Evolutionary conservation across 1,140 invertebrate genomes (phyloP), one percentile per base, ranked within the genome.

Genomic region (Papilio xuthus): DNA sequence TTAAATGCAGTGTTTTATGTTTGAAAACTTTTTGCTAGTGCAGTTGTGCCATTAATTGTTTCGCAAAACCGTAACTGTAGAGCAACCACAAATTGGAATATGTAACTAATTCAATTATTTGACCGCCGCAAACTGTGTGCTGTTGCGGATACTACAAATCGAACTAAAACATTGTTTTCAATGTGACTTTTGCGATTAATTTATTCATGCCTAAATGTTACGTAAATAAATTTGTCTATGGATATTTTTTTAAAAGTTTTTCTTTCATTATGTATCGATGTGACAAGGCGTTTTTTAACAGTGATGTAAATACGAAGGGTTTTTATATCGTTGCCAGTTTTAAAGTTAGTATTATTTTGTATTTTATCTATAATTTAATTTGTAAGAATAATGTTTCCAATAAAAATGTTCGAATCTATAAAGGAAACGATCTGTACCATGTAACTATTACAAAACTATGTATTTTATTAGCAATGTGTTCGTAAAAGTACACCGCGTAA

Each of bases 381-480:
- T 7, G 4, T 37, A 37, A 37, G 7, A 37, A 37, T n/a, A 32
- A 7, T 56, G 4, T 23, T 20, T 56, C 23, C 23, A 28, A 12
- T 28, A 32, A 60, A 63, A 63, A 28, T 63, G 23, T 28, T 63
- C 28, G 60, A 63, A 63, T 28, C 60, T 8, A 63, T 63, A 63
- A 63, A 63, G 26, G 60, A 63, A 63, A 63, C 23, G 60, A 26
- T 63, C 60, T 12, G 60, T 63, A 63, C 60, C 60, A 63, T 63
- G 60, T 63, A 63, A 63, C 60, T 63, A 63, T 63, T 63, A 63
- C 60, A 63, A 63, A 63, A 13, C 60, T 63, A 23, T 26, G 56
- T 63, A 63, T 63, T 63, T 63, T 63, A 63, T 63, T 63, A 63
- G 60, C 60, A 63, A 63, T 63, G 23, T 63, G 60, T 63, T 63